Percentiles rank a stretch among this genome's conserved stretches.
These are phyloP conservation scores for Zeus faber DNA, from an alignment of 2,113 vertebrate species.

Conservation along the genomic window DNA sequence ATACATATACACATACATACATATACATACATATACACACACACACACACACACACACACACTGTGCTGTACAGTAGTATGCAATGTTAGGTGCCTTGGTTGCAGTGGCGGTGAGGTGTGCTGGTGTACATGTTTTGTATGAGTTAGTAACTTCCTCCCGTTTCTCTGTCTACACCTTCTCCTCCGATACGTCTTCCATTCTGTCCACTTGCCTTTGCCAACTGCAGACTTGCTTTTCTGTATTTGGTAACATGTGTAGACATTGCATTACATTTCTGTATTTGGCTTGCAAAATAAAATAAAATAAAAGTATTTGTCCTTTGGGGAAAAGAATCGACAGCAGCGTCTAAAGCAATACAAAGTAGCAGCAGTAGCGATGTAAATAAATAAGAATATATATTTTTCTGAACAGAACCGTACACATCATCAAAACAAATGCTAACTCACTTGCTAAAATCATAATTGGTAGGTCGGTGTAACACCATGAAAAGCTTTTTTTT, in stretches of 20 bases:
- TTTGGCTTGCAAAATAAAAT: slow-evolving; percentile 72
- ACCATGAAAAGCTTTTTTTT: slow-evolving; percentile 64
- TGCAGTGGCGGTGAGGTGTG: slow-evolving; percentile 28
- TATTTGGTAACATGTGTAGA: slow-evolving; percentile 74
- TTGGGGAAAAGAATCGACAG: slow-evolving; percentile 71
- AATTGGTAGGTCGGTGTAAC: slow-evolving; percentile 55
- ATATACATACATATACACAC: too few relatives aligned
- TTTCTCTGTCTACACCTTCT: neutral
- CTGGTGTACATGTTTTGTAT: slow-evolving; percentile 14
- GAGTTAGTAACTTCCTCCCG: slow-evolving; percentile 25
- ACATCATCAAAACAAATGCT: slow-evolving; percentile 40
- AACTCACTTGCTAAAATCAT: slow-evolving; percentile 39
- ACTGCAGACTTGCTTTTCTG: slow-evolving; percentile 48
- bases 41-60: neutral
- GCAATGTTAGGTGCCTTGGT: slow-evolving; percentile 12
- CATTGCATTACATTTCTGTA: slow-evolving; percentile 70
- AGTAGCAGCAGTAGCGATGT: slow-evolving; percentile 68
- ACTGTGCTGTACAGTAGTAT: slow-evolving; percentile 34
- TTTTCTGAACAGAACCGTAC: slow-evolving; percentile 44
- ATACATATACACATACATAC: too few relatives aligned
- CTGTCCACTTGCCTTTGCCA: slow-evolving; percentile 36
- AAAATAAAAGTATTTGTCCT: slow-evolving; percentile 54
- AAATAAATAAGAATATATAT: slow-evolving; percentile 68
- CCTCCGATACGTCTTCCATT: neutral
- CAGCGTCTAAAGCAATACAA: slow-evolving; percentile 75